A percentile compares a stretch with the other conserved stretches of the same genome.
Conservation (phyloP, 2,888 invertebrate genomes). For the Coelopa pilipes region DNA sequence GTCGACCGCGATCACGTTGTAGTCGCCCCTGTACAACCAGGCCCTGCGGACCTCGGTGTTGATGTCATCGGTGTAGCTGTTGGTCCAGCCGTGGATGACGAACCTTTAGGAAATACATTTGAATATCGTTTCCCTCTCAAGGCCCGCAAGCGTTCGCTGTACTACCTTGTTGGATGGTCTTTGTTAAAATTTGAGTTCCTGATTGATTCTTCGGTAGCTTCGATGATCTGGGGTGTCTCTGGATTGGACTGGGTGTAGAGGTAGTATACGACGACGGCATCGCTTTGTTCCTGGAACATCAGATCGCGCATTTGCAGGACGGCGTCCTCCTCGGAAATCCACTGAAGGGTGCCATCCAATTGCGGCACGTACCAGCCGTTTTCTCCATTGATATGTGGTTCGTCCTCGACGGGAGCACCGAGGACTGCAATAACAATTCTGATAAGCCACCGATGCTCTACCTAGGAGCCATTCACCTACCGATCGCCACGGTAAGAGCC, state of each 20-base stretch:
- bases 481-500: not conserved
- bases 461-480: slow-evolving; percentile 20
- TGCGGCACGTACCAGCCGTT: slow-evolving; percentile 49
- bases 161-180: slow-evolving; percentile 47
- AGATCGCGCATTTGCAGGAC: not conserved
- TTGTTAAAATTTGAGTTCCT: slow-evolving; percentile 47
- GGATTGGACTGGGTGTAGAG: slow-evolving; percentile 54
- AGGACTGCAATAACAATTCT: not conserved
- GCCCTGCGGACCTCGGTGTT: slow-evolving; percentile 56
- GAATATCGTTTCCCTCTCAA: too few relatives aligned
- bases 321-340: slow-evolving; percentile 40
- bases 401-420: slow-evolving; percentile 18
- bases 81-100: slow-evolving; percentile 70
- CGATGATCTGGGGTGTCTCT: slow-evolving; percentile 48
- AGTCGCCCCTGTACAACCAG: slow-evolving; percentile 69
- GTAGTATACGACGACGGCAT: slow-evolving; percentile 45
- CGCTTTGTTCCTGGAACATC: not conserved
- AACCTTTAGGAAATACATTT: slow-evolving; percentile 40
- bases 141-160: too few relatives aligned
- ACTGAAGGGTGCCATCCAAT: slow-evolving; percentile 41
- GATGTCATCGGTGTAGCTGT: slow-evolving; percentile 65
- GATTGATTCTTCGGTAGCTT: slow-evolving; percentile 39
- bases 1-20: slow-evolving; percentile 71
- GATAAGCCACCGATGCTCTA: too few relatives aligned
- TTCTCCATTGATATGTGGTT: slow-evolving; percentile 41